Conservation (phyloP, 1,140 invertebrate genomes). For the Laupala kohalensis region DNA sequence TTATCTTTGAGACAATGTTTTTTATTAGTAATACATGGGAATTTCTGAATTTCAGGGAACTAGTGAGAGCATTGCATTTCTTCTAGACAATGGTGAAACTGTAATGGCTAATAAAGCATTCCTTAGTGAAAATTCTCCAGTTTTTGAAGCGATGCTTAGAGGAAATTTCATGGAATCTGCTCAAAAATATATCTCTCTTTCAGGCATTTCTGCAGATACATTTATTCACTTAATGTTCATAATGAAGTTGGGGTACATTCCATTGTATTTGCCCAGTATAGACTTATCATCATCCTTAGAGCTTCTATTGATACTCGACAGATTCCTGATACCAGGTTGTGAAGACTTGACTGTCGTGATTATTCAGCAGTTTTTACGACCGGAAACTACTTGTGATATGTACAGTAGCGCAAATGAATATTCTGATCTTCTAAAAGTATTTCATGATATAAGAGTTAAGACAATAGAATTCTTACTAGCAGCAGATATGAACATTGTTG, state of each 20-base stretch:
- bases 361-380: background rate
- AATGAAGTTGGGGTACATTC: background rate
- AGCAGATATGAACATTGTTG: background rate
- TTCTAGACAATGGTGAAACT: background rate
- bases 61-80: background rate
- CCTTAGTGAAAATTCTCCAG: background rate
- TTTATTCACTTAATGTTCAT: background rate
- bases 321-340: slow-evolving; percentile 3
- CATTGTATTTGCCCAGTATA: background rate
- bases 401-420: background rate
- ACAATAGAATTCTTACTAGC: background rate
- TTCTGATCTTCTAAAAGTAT: slow-evolving; percentile 3
- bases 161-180: slow-evolving; percentile 3
- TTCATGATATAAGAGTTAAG: slow-evolving; percentile 7
- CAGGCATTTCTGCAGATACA: background rate
- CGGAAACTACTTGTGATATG: background rate
- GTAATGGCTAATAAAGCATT: background rate
- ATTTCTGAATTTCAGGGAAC: background rate
- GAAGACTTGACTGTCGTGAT: slow-evolving; percentile 1
- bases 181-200: background rate
- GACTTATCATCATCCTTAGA: background rate
- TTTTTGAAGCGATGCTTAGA: slow-evolving; percentile 9
- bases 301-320: background rate
- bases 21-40: no score
- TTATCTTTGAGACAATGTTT: no score